These are phyloP conservation scores for Triplophysa dalaica DNA, from an alignment of 2,113 vertebrate genomes.

Conservation along the genomic window DNA sequence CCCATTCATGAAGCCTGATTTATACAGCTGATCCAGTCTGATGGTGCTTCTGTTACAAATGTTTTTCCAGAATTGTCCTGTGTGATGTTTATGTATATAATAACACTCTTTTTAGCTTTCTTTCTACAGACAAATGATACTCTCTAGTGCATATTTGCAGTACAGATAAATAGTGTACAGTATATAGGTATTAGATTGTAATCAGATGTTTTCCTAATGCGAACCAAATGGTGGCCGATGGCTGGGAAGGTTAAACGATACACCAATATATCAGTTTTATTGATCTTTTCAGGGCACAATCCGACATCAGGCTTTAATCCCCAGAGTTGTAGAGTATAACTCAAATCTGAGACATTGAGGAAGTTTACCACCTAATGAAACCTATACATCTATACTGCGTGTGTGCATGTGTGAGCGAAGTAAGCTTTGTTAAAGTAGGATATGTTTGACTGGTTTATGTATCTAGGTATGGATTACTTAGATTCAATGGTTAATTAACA, in stretches of 20 bases:
- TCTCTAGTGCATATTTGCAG: conserved; percentile 48
- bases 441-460: background rate
- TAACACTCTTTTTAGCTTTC: background rate
- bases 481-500: background rate
- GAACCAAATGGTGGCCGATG: conserved; percentile 76
- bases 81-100: conserved; percentile 7
- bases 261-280: conserved; percentile 82
- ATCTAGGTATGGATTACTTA: background rate
- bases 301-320: conserved; percentile 72
- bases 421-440: conserved; percentile 5
- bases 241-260: conserved; percentile 70
- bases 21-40: background rate
- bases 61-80: background rate
- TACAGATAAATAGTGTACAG: conserved; percentile 60
- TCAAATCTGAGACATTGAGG: conserved; percentile 57
- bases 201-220: conserved; percentile 79
- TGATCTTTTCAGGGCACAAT: conserved; percentile 77
- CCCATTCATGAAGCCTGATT: background rate
- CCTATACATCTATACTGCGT: conserved; percentile 33
- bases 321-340: conserved; percentile 60
- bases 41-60: background rate
- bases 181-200: conserved; percentile 72
- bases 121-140: conserved; percentile 51
- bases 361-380: conserved; percentile 54
- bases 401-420: conserved; percentile 5